Percentiles rank a stretch among this genome's conserved stretches.
phyloP scores from a whole-genome alignment of 2,888 invertebrate species.

The Acleris cristana region DNA sequence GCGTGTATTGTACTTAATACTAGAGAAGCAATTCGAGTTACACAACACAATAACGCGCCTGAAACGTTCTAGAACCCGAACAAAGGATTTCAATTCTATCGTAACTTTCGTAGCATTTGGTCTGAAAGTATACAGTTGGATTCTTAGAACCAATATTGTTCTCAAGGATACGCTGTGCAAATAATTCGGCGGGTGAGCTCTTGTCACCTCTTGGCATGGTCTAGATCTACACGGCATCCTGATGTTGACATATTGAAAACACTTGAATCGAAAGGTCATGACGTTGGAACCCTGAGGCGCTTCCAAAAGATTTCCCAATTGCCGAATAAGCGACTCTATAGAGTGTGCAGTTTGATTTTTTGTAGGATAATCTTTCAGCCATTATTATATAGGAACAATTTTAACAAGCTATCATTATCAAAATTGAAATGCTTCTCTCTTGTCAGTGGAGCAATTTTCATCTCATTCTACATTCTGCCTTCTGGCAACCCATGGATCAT shows the following conservation, averaged over 20 bases:
- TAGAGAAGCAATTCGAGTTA: slow-evolving; percentile 12
- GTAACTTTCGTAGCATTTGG: slow-evolving; percentile 28
- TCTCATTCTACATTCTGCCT: too few species aligned
- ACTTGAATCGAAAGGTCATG: slow-evolving; percentile 22
- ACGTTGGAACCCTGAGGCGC: not conserved
- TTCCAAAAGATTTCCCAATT: not conserved
- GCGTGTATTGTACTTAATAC: not conserved
- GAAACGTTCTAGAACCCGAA: slow-evolving; percentile 17
- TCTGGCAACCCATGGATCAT: not conserved
- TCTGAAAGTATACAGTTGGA: slow-evolving; percentile 27
- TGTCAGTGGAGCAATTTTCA: too few species aligned
- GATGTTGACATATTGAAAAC: slow-evolving; percentile 27
- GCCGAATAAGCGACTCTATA: not conserved
- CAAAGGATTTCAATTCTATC: slow-evolving; percentile 28
- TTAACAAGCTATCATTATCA: too few species aligned
- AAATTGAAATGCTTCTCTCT: too few species aligned
- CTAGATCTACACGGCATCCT: slow-evolving; percentile 48
- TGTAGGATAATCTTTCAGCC: too few species aligned
- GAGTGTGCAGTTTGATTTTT: too few species aligned
- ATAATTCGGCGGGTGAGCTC: slow-evolving; percentile 42
- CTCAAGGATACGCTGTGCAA: slow-evolving; percentile 36
- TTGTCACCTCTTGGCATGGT: slow-evolving; percentile 45
- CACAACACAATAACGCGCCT: slow-evolving; percentile 19
- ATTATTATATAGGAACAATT: too few species aligned
- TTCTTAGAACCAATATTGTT: slow-evolving; percentile 36